Base-by-base conservation (phyloP, 30 jellyfish, hydroid and myxozoan species). In the Clytia hemisphaerica region DNA sequence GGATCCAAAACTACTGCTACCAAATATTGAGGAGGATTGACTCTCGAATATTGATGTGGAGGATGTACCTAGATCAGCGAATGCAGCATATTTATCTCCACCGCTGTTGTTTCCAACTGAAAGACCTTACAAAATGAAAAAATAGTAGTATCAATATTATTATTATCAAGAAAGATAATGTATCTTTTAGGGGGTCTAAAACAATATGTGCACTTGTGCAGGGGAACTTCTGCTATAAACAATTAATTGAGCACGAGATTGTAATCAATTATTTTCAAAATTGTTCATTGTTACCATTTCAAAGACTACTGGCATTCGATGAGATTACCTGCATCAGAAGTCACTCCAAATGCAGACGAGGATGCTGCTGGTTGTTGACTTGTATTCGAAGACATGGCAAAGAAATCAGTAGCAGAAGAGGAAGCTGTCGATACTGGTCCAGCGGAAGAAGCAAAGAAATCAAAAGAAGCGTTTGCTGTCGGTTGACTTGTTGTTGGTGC, bases 81-180 rank as follows among this genome's bases (percentile, higher is more conserved):
- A 65, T 16, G 78, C 78, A 19, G 78, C 78, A 26, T 65, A 65
- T 16, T 36, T 65, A 45, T 65, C 78, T n/a, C n/a, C n/a, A n/a
- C n/a, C n/a, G n/a, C n/a, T n/a, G n/a, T n/a, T n/a, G n/a, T n/a
- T n/a, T n/a, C n/a, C n/a, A n/a, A n/a, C n/a, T n/a, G n/a, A n/a
- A n/a, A n/a, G 28, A 53, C 16, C 0, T 19, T 12, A 24, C 22
- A 53, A 24, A 10, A 10, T 42, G n/a, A 12, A 42, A n/a, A n/a
- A n/a, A n/a, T n/a, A n/a, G n/a, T n/a, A n/a, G n/a, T n/a, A n/a
- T n/a, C n/a, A n/a, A n/a, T n/a, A n/a, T n/a, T n/a, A n/a, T n/a
- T n/a, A n/a, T n/a, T n/a, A n/a, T n/a, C n/a, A n/a, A n/a, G n/a
- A n/a, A n/a, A n/a, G n/a, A n/a, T n/a, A n/a, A n/a, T n/a, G n/a